Evolutionary conservation across 1,140 invertebrate genomes (phyloP).

Genomic region (Aphelinus atriplicis): DNA sequence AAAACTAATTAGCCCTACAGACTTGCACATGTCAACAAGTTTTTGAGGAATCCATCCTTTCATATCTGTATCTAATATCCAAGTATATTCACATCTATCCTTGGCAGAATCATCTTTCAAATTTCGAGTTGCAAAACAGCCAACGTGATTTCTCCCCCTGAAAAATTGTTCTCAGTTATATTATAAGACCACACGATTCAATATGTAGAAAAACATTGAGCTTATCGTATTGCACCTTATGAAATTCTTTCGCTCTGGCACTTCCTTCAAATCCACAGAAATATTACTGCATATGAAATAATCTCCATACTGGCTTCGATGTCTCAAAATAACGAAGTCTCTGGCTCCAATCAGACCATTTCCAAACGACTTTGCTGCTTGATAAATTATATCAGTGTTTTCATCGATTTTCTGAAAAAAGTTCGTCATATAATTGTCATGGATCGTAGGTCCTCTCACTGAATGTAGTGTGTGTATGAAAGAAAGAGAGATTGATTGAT

Average conservation of each 20-base stretch:
- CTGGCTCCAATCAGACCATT: conserved; percentile 52
- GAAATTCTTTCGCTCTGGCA: conserved; percentile 43
- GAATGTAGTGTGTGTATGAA: no score
- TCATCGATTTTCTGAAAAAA: conserved; percentile 68
- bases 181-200: no score
- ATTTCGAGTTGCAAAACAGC: conserved; percentile 73
- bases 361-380: conserved; percentile 67
- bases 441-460: no score
- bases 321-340: conserved; percentile 86
- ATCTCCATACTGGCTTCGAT: conserved; percentile 69
- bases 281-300: conserved; percentile 66
- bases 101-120: conserved; percentile 58
- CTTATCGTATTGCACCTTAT: conserved; percentile 38
- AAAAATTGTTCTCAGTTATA: neutral
- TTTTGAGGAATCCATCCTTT: conserved; percentile 78
- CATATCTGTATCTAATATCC: conserved; percentile 78
- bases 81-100: conserved; percentile 70
- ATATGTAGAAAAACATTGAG: no score
- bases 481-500: no score
- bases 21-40: conserved; percentile 68
- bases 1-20: conserved; percentile 50
- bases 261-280: conserved; percentile 59
- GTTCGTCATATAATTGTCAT: no score
- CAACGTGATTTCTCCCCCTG: conserved; percentile 79
- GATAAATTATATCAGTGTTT: conserved; percentile 82